phyloP scores from a whole-genome alignment of 2,797 vertebrate species.

The Labeo calbasu region DNA sequence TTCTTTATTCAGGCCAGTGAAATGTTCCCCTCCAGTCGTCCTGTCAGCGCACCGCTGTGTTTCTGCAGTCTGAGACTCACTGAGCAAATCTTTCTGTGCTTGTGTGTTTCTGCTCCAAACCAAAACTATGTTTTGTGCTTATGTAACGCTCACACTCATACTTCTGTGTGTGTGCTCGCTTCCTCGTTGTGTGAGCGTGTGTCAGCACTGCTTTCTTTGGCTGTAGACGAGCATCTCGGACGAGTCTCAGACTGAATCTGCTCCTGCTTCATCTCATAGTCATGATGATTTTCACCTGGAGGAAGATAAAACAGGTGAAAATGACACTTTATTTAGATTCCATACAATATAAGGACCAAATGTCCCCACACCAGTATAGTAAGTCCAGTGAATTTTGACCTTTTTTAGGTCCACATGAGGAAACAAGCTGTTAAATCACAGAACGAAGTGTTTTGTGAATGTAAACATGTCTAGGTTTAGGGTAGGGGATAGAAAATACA shows the following conservation, averaged over 20 bases:
- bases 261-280: not conserved
- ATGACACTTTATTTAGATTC: not conserved
- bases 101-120: not conserved
- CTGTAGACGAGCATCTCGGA: too few species aligned
- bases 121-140: not conserved
- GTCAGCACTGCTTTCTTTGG: not conserved
- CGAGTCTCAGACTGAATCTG: not conserved
- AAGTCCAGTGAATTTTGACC: too few species aligned
- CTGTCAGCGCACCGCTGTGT: too few species aligned
- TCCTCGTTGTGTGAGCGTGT: not conserved
- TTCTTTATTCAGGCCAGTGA: not conserved
- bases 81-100: not conserved
- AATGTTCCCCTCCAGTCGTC: too few species aligned
- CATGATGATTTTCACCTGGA: not conserved
- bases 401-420: too few species aligned
- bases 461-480: too few species aligned
- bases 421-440: too few species aligned
- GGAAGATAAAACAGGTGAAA: not conserved
- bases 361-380: too few species aligned
- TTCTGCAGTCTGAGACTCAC: too few species aligned
- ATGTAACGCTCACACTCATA: not conserved
- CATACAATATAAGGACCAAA: not conserved
- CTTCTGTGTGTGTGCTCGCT: not conserved
- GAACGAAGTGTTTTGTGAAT: too few species aligned
- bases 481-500: too few species aligned